Conservation (phyloP, 2,113 vertebrate species). For the Falco punctatus region DNA sequence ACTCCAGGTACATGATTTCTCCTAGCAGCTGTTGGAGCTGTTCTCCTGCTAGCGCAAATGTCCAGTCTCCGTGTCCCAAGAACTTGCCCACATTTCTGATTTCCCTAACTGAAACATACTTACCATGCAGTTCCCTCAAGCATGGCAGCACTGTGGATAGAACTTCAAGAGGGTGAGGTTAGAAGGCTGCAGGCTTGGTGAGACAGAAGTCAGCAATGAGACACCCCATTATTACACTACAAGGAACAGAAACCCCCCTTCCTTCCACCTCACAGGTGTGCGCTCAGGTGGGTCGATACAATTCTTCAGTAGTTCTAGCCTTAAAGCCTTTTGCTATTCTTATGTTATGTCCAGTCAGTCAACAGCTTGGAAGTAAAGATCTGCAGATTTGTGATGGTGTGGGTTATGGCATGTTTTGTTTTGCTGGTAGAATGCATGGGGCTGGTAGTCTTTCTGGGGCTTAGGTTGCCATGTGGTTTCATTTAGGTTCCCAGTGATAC, state of each 20-base stretch:
- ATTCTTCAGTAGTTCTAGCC: background rate
- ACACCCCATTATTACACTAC: background rate
- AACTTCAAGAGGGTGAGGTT: background rate
- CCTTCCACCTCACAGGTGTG: background rate
- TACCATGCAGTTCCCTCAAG: accelerated
- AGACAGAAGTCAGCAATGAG: background rate
- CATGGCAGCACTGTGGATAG: background rate
- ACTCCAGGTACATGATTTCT: background rate
- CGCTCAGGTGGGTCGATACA: background rate
- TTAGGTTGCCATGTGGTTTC: background rate
- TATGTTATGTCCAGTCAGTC: background rate
- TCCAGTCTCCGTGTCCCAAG: background rate
- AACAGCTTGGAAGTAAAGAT: background rate
- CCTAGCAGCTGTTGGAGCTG: background rate
- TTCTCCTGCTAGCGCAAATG: background rate
- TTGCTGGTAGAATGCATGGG: background rate
- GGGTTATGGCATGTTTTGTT: background rate
- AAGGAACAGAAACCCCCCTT: background rate
- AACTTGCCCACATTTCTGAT: background rate
- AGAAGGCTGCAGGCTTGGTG: background rate
- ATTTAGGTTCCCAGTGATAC: background rate
- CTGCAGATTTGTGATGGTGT: background rate
- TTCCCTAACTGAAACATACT: background rate
- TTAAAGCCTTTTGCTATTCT: background rate
- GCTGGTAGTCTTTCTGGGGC: background rate